A percentile compares a stretch with the other conserved stretches of the same genome.
phyloP scores from a whole-genome alignment of 2,797 vertebrate genomes.

The Bradypodion pumilum region DNA sequence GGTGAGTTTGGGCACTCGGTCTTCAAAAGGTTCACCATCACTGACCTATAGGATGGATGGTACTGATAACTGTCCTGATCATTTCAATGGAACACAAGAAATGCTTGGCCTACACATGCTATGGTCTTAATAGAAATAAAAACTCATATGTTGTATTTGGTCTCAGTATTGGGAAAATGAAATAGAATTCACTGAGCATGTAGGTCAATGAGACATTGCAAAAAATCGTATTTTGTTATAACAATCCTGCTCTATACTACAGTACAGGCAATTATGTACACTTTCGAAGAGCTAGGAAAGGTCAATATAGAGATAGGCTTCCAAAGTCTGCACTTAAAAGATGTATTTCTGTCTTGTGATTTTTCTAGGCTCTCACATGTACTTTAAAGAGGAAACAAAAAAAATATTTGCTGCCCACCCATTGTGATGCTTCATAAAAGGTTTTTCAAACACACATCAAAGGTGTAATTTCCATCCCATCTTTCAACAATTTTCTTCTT shows the following conservation, averaged over 20 bases:
- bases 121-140: background rate
- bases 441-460: slow-evolving; percentile 75
- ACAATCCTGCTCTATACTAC: slow-evolving; percentile 51
- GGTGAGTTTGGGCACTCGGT: too few relatives aligned
- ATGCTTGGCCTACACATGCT: background rate
- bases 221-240: slow-evolving; percentile 48
- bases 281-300: slow-evolving; percentile 60
- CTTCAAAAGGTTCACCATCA: too few relatives aligned
- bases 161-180: background rate
- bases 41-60: background rate
- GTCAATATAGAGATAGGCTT: slow-evolving; percentile 57
- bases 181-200: slow-evolving; percentile 47
- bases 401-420: slow-evolving; percentile 75
- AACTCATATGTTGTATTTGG: background rate
- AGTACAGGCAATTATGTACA: slow-evolving; percentile 53
- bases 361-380: slow-evolving; percentile 69
- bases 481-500: slow-evolving; percentile 80
- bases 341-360: slow-evolving; percentile 67
- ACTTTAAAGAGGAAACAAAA: slow-evolving; percentile 70
- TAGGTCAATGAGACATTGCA: slow-evolving; percentile 47
- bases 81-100: background rate
- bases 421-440: slow-evolving; percentile 73
- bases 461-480: slow-evolving; percentile 81
- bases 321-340: slow-evolving; percentile 59
- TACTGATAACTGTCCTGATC: background rate